phyloP scores from a whole-genome alignment of 2,888 invertebrate genomes.

The Drosophila stalkeri region DNA sequence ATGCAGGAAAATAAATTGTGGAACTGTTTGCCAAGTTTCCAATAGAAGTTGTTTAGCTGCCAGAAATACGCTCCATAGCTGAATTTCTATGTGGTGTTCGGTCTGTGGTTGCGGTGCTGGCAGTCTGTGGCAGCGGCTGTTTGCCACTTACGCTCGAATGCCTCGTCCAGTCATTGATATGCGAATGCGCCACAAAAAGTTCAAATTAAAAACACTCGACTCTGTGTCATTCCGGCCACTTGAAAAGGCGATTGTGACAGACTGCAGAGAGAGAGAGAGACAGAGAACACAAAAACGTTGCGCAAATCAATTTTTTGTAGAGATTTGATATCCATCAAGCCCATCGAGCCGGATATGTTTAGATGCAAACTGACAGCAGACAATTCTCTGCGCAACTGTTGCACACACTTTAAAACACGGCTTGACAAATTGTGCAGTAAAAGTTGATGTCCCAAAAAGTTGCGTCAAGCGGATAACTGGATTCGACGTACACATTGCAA shows the following conservation, averaged over 20 bases:
- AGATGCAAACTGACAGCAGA: constrained; percentile 11
- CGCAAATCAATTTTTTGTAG: constrained; percentile 70
- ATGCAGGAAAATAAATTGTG: constrained; percentile 43
- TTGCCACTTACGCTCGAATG: constrained; percentile 64
- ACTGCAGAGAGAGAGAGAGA: background rate
- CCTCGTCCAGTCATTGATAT: constrained; percentile 64
- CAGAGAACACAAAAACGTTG: constrained; percentile 20
- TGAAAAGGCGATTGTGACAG: constrained; percentile 37
- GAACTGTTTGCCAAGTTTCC: constrained; percentile 53
- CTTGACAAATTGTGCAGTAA: constrained; percentile 62
- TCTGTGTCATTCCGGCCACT: constrained; percentile 65
- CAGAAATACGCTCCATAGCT: constrained; percentile 27
- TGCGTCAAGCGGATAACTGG: background rate
- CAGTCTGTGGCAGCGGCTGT: constrained; percentile 48
- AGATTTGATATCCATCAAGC: constrained; percentile 14
- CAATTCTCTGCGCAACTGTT: constrained; percentile 45
- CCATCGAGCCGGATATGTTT: constrained; percentile 38
- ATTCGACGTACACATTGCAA: constrained; percentile 16
- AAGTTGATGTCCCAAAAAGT: constrained; percentile 37
- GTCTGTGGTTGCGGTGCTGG: constrained; percentile 20
- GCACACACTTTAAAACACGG: constrained; percentile 54
- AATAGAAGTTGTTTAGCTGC: constrained; percentile 50
- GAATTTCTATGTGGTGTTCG: constrained; percentile 15
- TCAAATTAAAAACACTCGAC: constrained; percentile 77
- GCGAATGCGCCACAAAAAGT: constrained; percentile 65